Evolutionary conservation across 1,140 invertebrate species (phyloP).

Genomic region (Cheumatopsyche charites): DNA sequence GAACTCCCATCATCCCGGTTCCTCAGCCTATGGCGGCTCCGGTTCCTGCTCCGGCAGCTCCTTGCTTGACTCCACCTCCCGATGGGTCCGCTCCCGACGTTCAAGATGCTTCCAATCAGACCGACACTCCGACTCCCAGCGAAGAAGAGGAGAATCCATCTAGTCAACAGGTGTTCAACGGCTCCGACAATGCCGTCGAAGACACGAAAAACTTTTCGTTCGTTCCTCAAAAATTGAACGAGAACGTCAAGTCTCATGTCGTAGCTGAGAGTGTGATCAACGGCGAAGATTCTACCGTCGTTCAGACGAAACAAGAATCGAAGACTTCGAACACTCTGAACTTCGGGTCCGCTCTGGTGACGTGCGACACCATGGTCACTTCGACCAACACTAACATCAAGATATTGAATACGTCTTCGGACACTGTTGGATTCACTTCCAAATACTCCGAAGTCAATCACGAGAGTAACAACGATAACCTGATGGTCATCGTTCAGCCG

Average conservation of each 20-base stretch:
- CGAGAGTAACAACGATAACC: constrained; percentile 55
- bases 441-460: constrained; percentile 47
- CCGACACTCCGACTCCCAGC: constrained; percentile 67
- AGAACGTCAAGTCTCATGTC: constrained; percentile 29
- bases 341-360: constrained; percentile 1
- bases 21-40: constrained; percentile 62
- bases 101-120: constrained; percentile 81
- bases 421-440: constrained; percentile 43
- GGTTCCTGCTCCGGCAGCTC: constrained; percentile 63
- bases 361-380: background rate
- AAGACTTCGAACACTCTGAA: constrained; percentile 55
- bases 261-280: constrained; percentile 2
- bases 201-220: constrained; percentile 11
- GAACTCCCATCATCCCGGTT: constrained; percentile 48
- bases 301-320: constrained; percentile 50
- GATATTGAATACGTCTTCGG: constrained; percentile 20
- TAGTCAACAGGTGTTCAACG: constrained; percentile 50
- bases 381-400: constrained; percentile 7
- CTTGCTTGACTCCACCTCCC: constrained; percentile 67
- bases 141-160: constrained; percentile 60
- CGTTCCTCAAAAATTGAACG: background rate
- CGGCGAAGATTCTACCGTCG: constrained; percentile 37
- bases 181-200: constrained; percentile 11
- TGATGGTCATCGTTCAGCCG: constrained; percentile 54
- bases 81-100: constrained; percentile 62